Base-by-base conservation (phyloP, 2,888 invertebrate species). In the Tipula unca region DNA sequence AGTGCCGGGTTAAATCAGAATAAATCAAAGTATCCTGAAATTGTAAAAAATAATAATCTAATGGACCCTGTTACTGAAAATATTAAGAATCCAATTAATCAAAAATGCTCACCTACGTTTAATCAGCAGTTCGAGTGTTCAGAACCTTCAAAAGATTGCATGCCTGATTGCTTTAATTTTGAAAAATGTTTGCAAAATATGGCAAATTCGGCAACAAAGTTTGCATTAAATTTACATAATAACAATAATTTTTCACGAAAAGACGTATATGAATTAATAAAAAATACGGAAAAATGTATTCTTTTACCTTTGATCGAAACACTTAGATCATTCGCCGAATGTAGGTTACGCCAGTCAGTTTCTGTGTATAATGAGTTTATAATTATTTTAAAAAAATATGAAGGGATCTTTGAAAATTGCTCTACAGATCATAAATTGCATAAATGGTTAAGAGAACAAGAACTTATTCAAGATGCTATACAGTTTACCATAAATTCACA, bases 211-310 rank as follows among this genome's bases (percentile, higher is more conserved):
- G 69, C 69, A 25, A 10, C 20, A 3, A 69, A 85, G 48, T 85
- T 85, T 85, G 20, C 25, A 17, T 17, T 82, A 85, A 48, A 84
- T 85, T 39, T 85, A 54, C 84, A 84, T 84, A 29, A 35, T 85
- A 87, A 84, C 69, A 85, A 86, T 85, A 87, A 86, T 86, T 86
- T 87, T 83, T 85, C 87, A 17, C 84, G 87, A 85, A 87, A 86
- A 86, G 86, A 87, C 85, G 87, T 87, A 42, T 86, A 86, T 83
- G 84, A 86, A 84, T 86, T 86, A 42, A 86, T 86, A 69, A 32
- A 87, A 29, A 29, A 17, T 36, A 54, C 84, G 0, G 48, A 86
- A 36, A 39, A 39, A 32, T 84, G 54, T 32, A 20, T 87, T 85
- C 69, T 86, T 25, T 82, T 69, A 39, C 87, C 86, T 25, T 54